Conservation (phyloP, 2,797 vertebrate genomes). For the Meriones psammophilus region DNA sequence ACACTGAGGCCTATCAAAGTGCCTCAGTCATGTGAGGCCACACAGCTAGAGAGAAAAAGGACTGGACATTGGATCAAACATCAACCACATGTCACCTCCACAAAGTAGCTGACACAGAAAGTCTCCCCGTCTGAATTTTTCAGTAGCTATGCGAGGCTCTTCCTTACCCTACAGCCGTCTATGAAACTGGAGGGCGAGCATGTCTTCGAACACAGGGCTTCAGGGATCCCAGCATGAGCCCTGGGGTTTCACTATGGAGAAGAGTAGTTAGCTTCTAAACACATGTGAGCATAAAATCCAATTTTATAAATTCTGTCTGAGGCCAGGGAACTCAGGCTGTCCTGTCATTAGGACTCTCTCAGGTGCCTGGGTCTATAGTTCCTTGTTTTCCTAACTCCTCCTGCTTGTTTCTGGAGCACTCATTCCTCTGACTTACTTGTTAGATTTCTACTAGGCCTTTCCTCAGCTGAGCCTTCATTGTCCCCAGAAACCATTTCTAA, state of each 20-base stretch:
- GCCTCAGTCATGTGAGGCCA: accelerated
- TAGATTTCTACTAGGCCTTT: slow-evolving; percentile 35
- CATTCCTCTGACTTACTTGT: slow-evolving; percentile 10
- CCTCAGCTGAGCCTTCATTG: neutral
- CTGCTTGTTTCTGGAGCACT: neutral
- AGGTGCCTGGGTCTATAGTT: neutral
- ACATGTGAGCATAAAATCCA: neutral
- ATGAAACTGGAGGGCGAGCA: neutral
- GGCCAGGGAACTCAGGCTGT: neutral
- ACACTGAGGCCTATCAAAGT: neutral
- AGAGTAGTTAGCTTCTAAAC: neutral
- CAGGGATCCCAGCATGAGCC: neutral
- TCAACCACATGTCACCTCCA: neutral
- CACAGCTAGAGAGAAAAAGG: neutral
- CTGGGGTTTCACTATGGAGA: neutral
- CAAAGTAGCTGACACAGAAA: neutral
- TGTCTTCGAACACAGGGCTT: neutral
- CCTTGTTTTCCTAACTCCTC: slow-evolving; percentile 25
- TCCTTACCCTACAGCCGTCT: accelerated
- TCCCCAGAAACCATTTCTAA: neutral
- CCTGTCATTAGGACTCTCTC: neutral
- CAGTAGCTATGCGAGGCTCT: neutral
- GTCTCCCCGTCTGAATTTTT: neutral
- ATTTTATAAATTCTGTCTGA: neutral
- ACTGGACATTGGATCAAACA: neutral